A percentile compares a stretch with the other conserved stretches of the same genome.
Evolutionary conservation across 64 coral and sea anemone species (phyloP).

Genomic region (Montipora capricornis): DNA sequence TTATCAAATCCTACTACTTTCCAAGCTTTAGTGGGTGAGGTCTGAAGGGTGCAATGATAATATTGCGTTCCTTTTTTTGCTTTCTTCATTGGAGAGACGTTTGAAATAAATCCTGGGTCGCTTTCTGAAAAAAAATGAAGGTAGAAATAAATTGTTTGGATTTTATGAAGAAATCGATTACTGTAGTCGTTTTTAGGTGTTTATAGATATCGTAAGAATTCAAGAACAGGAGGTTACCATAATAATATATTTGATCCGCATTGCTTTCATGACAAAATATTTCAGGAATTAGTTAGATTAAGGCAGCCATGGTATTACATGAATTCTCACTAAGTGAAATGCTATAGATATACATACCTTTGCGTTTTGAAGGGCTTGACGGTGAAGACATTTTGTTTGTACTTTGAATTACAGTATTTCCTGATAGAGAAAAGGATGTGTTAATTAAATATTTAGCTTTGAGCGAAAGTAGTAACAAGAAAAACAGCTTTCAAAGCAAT

Average conservation of each 20-base stretch:
- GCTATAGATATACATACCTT: neutral
- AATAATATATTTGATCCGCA: neutral
- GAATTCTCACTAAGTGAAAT: neutral
- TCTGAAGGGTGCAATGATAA: too few species aligned
- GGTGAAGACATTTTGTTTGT: too few species aligned
- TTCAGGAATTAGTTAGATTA: slow-evolving; percentile 23
- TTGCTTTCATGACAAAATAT: neutral
- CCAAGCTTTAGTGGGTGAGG: neutral
- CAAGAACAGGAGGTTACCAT: neutral
- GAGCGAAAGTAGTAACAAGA: neutral
- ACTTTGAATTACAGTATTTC: neutral
- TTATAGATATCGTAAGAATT: too few species aligned
- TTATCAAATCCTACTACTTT: neutral
- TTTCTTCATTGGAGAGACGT: too few species aligned
- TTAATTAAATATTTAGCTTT: neutral
- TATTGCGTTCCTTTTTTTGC: too few species aligned
- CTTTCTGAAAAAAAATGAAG: too few species aligned
- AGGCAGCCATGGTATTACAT: neutral
- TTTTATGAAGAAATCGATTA: too few species aligned
- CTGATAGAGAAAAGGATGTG: neutral
- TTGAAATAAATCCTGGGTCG: too few species aligned
- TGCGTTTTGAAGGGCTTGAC: too few species aligned
- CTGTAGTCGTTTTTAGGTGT: too few species aligned
- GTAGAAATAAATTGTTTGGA: too few species aligned
- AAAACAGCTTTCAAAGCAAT: slow-evolving; percentile 32